Percentiles rank a stretch among this genome's conserved stretches.
Evolutionary conservation across 2,888 invertebrate genomes (phyloP).

Genomic region (Emmelina monodactyla): DNA sequence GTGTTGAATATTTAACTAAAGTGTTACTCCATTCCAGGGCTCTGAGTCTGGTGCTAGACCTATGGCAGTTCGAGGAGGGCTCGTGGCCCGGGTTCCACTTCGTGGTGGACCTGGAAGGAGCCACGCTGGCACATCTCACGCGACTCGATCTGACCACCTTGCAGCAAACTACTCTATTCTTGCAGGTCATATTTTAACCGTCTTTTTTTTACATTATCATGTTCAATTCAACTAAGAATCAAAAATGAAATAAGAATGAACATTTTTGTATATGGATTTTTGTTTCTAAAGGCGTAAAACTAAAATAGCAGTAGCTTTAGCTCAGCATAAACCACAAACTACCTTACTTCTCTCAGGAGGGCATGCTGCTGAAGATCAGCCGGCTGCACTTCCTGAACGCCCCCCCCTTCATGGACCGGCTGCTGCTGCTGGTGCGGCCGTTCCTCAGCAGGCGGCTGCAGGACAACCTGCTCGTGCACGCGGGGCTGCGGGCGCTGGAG

Average conservation of each 20-base stretch:
- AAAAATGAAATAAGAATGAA: no score
- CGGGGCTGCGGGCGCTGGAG: slow-evolving; percentile 42
- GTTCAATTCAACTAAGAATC: no score
- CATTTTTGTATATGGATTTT: no score
- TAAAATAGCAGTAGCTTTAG: no score
- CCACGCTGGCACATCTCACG: slow-evolving; percentile 69
- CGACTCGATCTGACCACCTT: slow-evolving; percentile 69
- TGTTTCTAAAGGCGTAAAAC: no score
- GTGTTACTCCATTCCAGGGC: no score
- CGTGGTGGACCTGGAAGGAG: slow-evolving; percentile 69
- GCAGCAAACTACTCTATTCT: slow-evolving; percentile 72
- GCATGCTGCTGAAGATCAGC: slow-evolving; percentile 60
- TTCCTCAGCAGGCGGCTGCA: slow-evolving; percentile 75
- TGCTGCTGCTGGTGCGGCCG: slow-evolving; percentile 71
- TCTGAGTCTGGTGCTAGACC: slow-evolving; percentile 68
- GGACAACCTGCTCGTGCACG: slow-evolving; percentile 58
- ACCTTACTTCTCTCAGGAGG: no score
- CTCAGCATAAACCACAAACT: no score
- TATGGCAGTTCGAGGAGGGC: slow-evolving; percentile 64
- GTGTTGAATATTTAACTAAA: no score
- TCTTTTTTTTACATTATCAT: no score
- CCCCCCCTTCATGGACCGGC: slow-evolving; percentile 72
- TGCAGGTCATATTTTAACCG: no score
- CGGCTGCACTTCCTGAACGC: slow-evolving; percentile 75
- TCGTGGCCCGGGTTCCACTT: slow-evolving; percentile 69